Conservation (phyloP, 2,888 invertebrate genomes). For the Drosophila suboccidentalis region DNA sequence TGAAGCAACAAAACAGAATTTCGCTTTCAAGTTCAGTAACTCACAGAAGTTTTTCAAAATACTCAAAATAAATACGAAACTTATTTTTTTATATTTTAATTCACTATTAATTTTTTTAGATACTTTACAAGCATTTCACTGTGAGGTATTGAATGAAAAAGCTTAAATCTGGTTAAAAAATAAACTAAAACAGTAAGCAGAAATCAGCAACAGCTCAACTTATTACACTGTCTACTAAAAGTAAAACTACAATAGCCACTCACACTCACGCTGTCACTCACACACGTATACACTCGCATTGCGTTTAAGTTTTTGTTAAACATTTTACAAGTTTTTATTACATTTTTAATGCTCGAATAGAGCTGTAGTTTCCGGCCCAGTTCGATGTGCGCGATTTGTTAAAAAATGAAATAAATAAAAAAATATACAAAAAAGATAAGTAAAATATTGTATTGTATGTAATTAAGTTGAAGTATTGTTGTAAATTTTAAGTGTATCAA, state of each 20-base stretch:
- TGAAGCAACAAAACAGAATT: conserved; percentile 42
- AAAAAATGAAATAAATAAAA: conserved; percentile 40
- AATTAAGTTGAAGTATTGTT: conserved; percentile 79
- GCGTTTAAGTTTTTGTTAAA: conserved; percentile 56
- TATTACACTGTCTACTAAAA: conserved; percentile 79
- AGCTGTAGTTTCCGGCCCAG: conserved; percentile 67
- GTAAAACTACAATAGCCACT: conserved; percentile 77
- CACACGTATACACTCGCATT: conserved; percentile 54
- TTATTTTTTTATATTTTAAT: background rate
- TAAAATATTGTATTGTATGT: conserved; percentile 55
- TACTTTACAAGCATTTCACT: background rate
- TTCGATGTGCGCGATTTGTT: conserved; percentile 72
- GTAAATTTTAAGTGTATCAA: conserved; percentile 74
- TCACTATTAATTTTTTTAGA: background rate
- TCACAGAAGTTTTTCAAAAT: background rate
- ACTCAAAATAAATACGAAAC: background rate
- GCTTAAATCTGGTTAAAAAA: conserved; percentile 31
- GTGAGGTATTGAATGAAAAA: conserved; percentile 37
- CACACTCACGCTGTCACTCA: conserved; percentile 38
- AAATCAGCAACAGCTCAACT: conserved; percentile 67
- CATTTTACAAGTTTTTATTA: conserved; percentile 47
- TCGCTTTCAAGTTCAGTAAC: conserved; percentile 35
- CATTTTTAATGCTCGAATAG: conserved; percentile 45
- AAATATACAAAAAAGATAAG: conserved; percentile 33
- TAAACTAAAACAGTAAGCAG: conserved; percentile 18